phyloP scores from a whole-genome alignment of 1,140 invertebrate species.

The Armadillidium nasatum region DNA sequence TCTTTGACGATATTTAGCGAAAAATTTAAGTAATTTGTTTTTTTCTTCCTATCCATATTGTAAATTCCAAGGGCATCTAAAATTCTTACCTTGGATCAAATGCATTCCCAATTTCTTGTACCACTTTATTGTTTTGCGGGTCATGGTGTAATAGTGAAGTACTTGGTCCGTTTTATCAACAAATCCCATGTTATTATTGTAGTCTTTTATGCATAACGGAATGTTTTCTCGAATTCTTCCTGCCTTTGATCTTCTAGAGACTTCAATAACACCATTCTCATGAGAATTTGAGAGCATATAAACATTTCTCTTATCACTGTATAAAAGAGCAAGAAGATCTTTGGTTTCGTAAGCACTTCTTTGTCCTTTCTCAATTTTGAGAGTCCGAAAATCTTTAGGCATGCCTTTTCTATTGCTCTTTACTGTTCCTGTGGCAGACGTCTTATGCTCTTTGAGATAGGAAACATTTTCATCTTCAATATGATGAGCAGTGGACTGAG shows the following conservation, averaged over 20 bases:
- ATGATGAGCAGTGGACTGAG: too few species aligned
- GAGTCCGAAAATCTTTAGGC: background rate
- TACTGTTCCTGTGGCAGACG: background rate
- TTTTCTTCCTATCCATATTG: background rate
- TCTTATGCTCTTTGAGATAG: conserved; percentile 11
- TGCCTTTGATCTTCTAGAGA: background rate
- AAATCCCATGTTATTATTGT: background rate
- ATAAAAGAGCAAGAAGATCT: conserved; percentile 16
- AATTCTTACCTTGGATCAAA: conserved; percentile 6
- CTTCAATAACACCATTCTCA: background rate
- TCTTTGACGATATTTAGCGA: too few species aligned
- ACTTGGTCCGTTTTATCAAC: conserved; percentile 10
- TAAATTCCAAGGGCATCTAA: conserved; percentile 17
- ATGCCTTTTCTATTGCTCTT: background rate
- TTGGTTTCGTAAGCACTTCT: background rate
- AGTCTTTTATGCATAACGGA: background rate
- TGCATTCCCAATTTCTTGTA: conserved; percentile 8
- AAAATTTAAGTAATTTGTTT: too few species aligned
- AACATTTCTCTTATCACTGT: background rate
- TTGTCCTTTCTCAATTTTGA: background rate
- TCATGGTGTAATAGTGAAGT: background rate
- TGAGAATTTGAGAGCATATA: conserved; percentile 12
- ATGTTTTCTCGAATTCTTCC: background rate
- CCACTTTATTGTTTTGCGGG: conserved; percentile 6
- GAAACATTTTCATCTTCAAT: too few species aligned